Conservation (phyloP, 1,140 invertebrate genomes). For the Chlorops oryzae region DNA sequence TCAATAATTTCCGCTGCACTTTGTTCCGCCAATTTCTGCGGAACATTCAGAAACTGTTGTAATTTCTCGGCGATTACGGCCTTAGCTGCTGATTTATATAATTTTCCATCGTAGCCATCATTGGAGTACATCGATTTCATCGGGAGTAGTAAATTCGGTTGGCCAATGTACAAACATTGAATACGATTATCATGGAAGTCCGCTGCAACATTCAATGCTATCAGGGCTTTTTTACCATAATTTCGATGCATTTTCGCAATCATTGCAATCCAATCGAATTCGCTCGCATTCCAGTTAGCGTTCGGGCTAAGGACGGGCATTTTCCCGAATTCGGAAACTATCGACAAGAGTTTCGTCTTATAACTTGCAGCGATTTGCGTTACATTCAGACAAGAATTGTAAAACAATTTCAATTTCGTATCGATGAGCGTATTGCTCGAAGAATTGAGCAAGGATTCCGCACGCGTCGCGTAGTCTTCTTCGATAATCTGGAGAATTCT, state of each 20-base stretch:
- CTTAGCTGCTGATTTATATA: constrained; percentile 6
- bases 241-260: too few species aligned
- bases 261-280: too few species aligned
- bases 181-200: constrained; percentile 21
- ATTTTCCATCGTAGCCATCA: constrained; percentile 3
- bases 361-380: constrained; percentile 16
- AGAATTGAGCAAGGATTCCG: constrained; percentile 21
- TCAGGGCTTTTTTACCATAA: constrained; percentile 21
- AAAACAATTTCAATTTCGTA: constrained; percentile 26
- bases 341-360: too few species aligned
- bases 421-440: constrained; percentile 25
- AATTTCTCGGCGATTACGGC: constrained; percentile 1
- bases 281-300: too few species aligned
- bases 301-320: too few species aligned
- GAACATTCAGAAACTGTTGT: constrained; percentile 13
- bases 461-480: constrained; percentile 19
- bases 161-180: constrained; percentile 21
- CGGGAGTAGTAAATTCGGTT: background rate
- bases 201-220: constrained; percentile 20
- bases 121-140: constrained; percentile 27
- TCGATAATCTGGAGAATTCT: constrained; percentile 27
- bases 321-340: too few species aligned
- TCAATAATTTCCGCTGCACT: constrained; percentile 11
- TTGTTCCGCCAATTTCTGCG: constrained; percentile 10
- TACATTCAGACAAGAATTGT: constrained; percentile 19